These are phyloP conservation scores for Drosophila prostipennis DNA, from an alignment of 2,888 invertebrate species.

Conservation along the genomic window DNA sequence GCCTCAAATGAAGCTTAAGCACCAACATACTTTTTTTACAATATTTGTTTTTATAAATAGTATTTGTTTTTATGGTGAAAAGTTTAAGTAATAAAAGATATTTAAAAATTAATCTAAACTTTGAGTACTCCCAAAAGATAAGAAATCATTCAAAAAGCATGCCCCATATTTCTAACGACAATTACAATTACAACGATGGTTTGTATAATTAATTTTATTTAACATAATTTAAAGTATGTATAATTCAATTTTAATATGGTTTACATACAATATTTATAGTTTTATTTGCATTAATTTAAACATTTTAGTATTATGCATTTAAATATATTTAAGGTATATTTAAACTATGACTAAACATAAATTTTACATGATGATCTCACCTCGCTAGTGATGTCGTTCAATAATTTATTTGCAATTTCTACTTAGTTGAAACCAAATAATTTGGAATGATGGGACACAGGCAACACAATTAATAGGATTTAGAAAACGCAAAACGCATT, in stretches of 20 bases:
- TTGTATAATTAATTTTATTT: conserved; percentile 79
- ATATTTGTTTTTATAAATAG: conserved; percentile 25
- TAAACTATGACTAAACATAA: conserved; percentile 79
- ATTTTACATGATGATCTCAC: conserved; percentile 70
- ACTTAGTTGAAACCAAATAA: conserved; percentile 50
- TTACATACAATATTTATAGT: conserved; percentile 74
- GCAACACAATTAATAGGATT: conserved; percentile 61
- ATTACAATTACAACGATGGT: background rate
- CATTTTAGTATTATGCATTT: conserved; percentile 70
- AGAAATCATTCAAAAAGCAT: too few relatives aligned
- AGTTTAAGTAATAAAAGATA: conserved; percentile 7
- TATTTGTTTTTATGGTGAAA: conserved; percentile 7
- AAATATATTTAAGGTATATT: conserved; percentile 77
- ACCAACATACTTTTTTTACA: background rate
- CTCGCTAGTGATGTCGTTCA: conserved; percentile 42
- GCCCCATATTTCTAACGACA: too few relatives aligned
- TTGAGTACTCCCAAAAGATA: background rate
- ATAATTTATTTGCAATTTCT: conserved; percentile 52
- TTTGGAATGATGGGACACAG: conserved; percentile 74
- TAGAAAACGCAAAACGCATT: conserved; percentile 48
- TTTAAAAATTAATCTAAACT: background rate
- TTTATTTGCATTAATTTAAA: conserved; percentile 55
- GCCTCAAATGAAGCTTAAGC: conserved; percentile 21
- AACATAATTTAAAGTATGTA: conserved; percentile 77
- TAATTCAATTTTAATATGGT: conserved; percentile 77